phyloP scores from a whole-genome alignment of 2,113 vertebrate species.

The Xiphophorus maculatus region DNA sequence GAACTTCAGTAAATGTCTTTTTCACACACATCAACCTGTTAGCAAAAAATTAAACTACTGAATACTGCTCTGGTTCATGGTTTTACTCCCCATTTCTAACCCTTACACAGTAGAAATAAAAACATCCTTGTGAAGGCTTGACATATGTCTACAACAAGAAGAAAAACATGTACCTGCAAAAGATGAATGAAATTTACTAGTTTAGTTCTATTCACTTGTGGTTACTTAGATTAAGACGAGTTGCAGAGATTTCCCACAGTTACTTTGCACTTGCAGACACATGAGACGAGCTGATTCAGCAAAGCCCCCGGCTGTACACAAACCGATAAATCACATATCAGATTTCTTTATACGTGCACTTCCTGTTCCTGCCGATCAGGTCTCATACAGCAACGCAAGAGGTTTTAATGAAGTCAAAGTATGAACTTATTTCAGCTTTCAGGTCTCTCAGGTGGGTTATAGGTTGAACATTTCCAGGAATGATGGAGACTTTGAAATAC shows the following conservation, averaged over 20 bases:
- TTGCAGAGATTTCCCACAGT: slow-evolving; percentile 6
- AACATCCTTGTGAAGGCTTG: neutral
- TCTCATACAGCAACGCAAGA: neutral
- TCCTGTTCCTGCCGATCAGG: neutral
- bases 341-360: slow-evolving; percentile 25
- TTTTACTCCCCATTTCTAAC: neutral
- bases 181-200: neutral
- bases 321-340: slow-evolving; percentile 44
- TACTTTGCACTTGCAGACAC: slow-evolving; percentile 1
- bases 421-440: neutral
- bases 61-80: slow-evolving; percentile 10
- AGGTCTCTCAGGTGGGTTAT: neutral
- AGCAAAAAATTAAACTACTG: slow-evolving; percentile 13
- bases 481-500: too few relatives aligned
- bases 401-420: neutral
- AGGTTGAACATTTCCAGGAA: neutral
- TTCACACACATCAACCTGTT: neutral
- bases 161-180: neutral
- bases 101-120: slow-evolving; percentile 21
- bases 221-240: neutral
- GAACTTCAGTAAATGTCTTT: neutral
- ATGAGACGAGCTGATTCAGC: slow-evolving; percentile 52
- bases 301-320: slow-evolving; percentile 58
- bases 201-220: neutral
- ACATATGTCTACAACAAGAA: neutral